Base-by-base conservation (phyloP, 37 sponge, comb jelly and placozoan genomes). In the Geodia barretti region DNA sequence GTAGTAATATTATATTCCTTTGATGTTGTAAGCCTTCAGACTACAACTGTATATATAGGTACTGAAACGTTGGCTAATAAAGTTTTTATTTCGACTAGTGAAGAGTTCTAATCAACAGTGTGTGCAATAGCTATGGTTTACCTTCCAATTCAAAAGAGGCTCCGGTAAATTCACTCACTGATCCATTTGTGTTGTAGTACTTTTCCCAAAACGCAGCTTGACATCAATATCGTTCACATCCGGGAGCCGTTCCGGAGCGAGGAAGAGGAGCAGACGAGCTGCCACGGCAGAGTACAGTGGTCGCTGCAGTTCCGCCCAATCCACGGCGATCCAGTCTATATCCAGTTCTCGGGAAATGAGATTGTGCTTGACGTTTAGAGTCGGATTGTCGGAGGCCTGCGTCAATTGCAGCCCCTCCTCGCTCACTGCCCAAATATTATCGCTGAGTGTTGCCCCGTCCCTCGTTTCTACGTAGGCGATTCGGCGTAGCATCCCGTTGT, bases 281-380 rank as follows among this genome's bases (percentile, higher is more conserved):
- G 67, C 67, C 8, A 65, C 7, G 8, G 67, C 67, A n/a, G 67
- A 65, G 19, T 65, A 29, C 19, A 65, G 24, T 65, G 67, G 67
- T 17, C 31, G 9, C 28, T 29, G 67, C 31, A 65, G 31, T 5
- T 65, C 67, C 21, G 5, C 31, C 67, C 67, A 65, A 23, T 65
- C 31, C 31, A 65, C 67, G 8, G 9, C 28, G 7, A 23, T n/a
- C 67, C 67, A 65, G 24, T 65, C 67, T n/a, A 65, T 65, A 8
- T 29, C 67, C 20, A 65, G 19, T n/a, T n/a, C n/a, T n/a, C n/a
- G n/a, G n/a, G n/a, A n/a, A n/a, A n/a, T n/a, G n/a, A n/a, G n/a
- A n/a, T n/a, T n/a, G n/a, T n/a, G n/a, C n/a, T n/a, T n/a, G n/a
- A n/a, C n/a, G n/a, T n/a, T n/a, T n/a, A n/a, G n/a, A n/a, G n/a